Evolutionary conservation across 1,140 invertebrate species (phyloP).

Genomic region (Drosophila orosa): DNA sequence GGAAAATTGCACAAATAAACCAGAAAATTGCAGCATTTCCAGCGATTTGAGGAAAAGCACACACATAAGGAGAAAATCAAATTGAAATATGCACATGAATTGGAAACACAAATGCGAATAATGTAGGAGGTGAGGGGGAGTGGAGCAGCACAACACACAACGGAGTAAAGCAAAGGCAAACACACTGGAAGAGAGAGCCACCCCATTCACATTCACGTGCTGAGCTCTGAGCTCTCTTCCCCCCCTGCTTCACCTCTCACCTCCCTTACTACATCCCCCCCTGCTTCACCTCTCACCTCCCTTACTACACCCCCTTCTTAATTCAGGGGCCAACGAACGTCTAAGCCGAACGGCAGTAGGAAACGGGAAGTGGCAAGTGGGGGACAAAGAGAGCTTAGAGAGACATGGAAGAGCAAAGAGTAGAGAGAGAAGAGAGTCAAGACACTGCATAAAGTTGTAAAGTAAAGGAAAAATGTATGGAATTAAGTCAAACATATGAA

Average conservation of each 20-base stretch:
- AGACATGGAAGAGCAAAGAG: constrained; percentile 26
- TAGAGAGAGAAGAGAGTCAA: constrained; percentile 27
- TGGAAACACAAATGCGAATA: constrained; percentile 22
- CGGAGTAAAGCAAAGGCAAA: constrained; percentile 18
- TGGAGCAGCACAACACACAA: constrained; percentile 15
- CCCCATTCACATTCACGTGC: constrained; percentile 53
- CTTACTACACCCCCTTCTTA: not conserved
- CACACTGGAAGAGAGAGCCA: constrained; percentile 22
- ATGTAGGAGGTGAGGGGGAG: not conserved
- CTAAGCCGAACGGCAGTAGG: constrained; percentile 62
- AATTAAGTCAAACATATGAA: constrained; percentile 77
- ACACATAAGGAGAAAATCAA: constrained; percentile 48
- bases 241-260: constrained; percentile 14
- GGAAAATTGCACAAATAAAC: constrained; percentile 60
- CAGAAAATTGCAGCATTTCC: constrained; percentile 53
- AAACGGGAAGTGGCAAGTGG: constrained; percentile 35
- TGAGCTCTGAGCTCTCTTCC: too few relatives aligned
- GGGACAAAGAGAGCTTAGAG: constrained; percentile 25
- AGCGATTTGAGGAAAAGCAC: constrained; percentile 36
- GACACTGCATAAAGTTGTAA: constrained; percentile 27
- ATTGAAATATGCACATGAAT: constrained; percentile 59
- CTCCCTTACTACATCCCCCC: constrained; percentile 1
- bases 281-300: constrained; percentile 19
- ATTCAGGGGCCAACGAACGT: constrained; percentile 73
- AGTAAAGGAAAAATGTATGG: constrained; percentile 75